These are phyloP conservation scores for Lepilemur septentrionalis DNA, from an alignment of 2,797 vertebrate species.

Conservation along the genomic window DNA sequence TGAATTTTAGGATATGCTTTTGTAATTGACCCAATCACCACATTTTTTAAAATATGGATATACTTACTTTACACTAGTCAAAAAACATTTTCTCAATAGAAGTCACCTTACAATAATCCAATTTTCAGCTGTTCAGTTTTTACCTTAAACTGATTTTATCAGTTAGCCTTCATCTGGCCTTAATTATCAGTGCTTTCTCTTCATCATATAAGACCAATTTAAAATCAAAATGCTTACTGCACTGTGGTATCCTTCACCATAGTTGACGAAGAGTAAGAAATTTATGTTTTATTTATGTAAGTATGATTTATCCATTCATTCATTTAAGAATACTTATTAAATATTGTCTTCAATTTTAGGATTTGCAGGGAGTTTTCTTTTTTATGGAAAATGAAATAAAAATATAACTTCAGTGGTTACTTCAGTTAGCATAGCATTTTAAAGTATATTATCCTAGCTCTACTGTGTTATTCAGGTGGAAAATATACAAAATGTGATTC, in stretches of 20 bases:
- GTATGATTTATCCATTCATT: neutral
- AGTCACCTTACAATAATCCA: conserved; percentile 37
- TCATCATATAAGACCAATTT: conserved; percentile 9
- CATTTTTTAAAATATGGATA: neutral
- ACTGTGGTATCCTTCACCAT: neutral
- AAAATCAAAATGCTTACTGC: neutral
- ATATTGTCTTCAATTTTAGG: neutral
- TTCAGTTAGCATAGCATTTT: neutral
- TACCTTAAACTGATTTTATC: conserved; percentile 40
- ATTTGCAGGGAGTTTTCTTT: neutral
- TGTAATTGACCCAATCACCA: neutral
- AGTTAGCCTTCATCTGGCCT: conserved; percentile 27
- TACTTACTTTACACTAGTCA: neutral
- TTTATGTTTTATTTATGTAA: neutral
- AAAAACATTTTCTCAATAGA: neutral
- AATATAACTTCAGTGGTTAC: neutral
- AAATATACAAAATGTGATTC: neutral
- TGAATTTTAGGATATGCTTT: neutral
- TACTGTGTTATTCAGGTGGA: neutral
- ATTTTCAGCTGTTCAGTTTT: conserved; percentile 61
- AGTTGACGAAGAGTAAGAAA: neutral
- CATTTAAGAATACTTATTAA: neutral
- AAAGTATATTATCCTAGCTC: neutral
- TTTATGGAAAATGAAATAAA: neutral
- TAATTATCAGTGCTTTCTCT: conserved; percentile 40